Percentiles rank a stretch among this genome's conserved stretches.
phyloP scores from a whole-genome alignment of 2,113 vertebrate species.

The human (Homo sapiens) region GRCh38 chr13:36934001-36934500 shows the following conservation, averaged over 20 bases:
- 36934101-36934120: not conserved
- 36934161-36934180: not conserved
- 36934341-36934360: not conserved
- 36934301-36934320: not conserved
- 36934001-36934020: not conserved
- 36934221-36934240: not conserved
- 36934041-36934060: not conserved
- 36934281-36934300: not conserved
- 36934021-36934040: not conserved
- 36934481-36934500: not conserved
- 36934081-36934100: not conserved
- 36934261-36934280: not conserved
- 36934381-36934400: not conserved
- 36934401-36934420: not conserved
- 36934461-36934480: not conserved
- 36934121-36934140: not conserved
- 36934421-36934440: not conserved
- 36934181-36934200: not conserved
- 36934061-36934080: not conserved
- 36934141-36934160: not conserved
- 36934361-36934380: not conserved
- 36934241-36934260: not conserved
- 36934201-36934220: not conserved
- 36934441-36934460: not conserved
- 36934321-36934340: not conserved